phyloP scores from a whole-genome alignment of 35 echinoderm and acorn worm species.

The Anneissia japonica region DNA sequence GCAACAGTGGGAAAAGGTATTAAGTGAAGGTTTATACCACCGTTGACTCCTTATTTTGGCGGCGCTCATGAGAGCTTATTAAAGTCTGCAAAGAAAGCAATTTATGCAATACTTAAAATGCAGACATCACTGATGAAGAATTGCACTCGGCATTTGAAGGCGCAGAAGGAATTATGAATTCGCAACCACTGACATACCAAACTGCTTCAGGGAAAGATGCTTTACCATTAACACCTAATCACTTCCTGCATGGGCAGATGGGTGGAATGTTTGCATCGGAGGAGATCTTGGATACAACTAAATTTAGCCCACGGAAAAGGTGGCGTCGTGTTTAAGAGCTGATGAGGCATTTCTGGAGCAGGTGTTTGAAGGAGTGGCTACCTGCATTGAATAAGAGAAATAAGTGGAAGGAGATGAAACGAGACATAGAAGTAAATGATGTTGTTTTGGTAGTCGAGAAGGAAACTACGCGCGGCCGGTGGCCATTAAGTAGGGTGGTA shows the following conservation, averaged over 20 bases:
- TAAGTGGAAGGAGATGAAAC: neutral
- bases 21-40: neutral
- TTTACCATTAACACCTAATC: neutral
- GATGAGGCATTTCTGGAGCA: neutral
- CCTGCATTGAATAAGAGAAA: neutral
- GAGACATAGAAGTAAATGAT: neutral
- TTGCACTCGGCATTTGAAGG: slow-evolving; percentile 7
- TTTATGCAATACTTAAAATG: slow-evolving; percentile 22
- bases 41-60: slow-evolving; percentile 17
- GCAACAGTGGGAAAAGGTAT: neutral
- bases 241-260: slow-evolving; percentile 5
- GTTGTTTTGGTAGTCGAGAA: neutral
- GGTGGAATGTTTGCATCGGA: neutral
- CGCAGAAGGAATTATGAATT: neutral
- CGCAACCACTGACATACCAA: neutral
- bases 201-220: neutral
- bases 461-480: neutral
- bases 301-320: neutral
- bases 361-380: slow-evolving; percentile 1
- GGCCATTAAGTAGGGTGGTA: neutral
- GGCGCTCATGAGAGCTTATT: slow-evolving; percentile 29
- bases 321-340: slow-evolving; percentile 11
- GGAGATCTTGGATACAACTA: slow-evolving; percentile 3
- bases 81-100: slow-evolving; percentile 9
- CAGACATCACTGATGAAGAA: slow-evolving; percentile 32